Conservation (phyloP, 2,888 invertebrate species). For the Artemia sp. region DNA sequence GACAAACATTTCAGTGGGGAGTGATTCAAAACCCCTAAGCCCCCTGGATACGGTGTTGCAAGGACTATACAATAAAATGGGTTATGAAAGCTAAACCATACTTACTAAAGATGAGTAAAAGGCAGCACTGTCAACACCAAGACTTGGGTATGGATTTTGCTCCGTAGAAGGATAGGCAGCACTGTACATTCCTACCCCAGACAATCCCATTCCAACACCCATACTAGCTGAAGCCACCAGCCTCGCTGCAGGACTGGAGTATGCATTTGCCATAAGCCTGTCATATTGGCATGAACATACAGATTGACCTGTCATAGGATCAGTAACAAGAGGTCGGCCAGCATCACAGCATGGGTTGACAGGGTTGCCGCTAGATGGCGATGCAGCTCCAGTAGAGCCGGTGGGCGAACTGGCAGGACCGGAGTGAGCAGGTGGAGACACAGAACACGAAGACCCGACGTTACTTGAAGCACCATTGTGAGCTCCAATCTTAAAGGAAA, state of each 20-base stretch:
- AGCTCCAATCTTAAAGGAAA: background rate
- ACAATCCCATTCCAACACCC: slow-evolving; percentile 28
- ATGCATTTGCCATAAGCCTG: slow-evolving; percentile 29
- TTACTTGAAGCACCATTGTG: slow-evolving; percentile 32
- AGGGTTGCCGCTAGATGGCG: slow-evolving; percentile 25
- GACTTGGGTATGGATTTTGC: slow-evolving; percentile 80
- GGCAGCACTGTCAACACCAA: slow-evolving; percentile 80
- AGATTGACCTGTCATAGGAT: slow-evolving; percentile 78
- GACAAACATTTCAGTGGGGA: no score
- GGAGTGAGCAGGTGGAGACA: slow-evolving; percentile 6
- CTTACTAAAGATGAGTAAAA: slow-evolving; percentile 90
- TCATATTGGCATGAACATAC: slow-evolving; percentile 90
- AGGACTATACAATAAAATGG: background rate
- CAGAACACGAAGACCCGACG: slow-evolving; percentile 7
- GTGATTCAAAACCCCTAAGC: no score
- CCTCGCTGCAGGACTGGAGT: slow-evolving; percentile 20
- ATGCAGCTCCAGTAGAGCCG: slow-evolving; percentile 28
- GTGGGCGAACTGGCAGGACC: slow-evolving; percentile 14
- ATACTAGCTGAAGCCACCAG: slow-evolving; percentile 24
- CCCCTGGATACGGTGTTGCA: background rate
- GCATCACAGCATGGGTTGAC: slow-evolving; percentile 56
- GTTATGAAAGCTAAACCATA: slow-evolving; percentile 28
- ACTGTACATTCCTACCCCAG: slow-evolving; percentile 51
- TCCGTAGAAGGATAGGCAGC: slow-evolving; percentile 66
- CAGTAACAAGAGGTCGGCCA: slow-evolving; percentile 75